A percentile compares a stretch with the other conserved stretches of the same genome.
phyloP scores from a whole-genome alignment of 2,797 vertebrate species.

The Phalloptychus januarius region DNA sequence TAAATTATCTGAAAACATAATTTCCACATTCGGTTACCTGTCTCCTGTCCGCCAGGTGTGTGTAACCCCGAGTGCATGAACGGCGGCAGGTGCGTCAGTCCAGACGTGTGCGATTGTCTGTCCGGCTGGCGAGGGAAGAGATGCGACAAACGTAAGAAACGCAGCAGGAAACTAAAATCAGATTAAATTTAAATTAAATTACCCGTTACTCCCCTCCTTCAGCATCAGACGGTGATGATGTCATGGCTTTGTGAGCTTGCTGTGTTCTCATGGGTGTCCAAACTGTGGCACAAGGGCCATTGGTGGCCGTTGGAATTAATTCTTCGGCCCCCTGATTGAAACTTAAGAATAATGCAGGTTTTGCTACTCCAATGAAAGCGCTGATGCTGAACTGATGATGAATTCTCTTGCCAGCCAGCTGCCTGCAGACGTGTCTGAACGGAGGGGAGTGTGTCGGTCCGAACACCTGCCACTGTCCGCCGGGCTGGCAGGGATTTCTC shows the following conservation, averaged over 20 bases:
- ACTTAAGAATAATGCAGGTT: neutral
- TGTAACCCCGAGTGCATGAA: slow-evolving; percentile 85
- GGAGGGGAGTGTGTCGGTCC: slow-evolving; percentile 78
- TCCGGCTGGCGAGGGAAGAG: slow-evolving; percentile 78
- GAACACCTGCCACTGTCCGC: slow-evolving; percentile 71
- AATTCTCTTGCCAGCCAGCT: slow-evolving; percentile 67
- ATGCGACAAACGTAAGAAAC: slow-evolving; percentile 78
- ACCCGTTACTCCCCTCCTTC: neutral
- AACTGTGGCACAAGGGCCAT: neutral
- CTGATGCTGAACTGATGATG: neutral
- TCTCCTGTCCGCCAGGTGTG: slow-evolving; percentile 75
- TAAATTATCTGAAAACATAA: neutral
- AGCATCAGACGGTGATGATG: neutral
- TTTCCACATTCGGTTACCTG: neutral
- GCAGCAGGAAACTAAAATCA: neutral
- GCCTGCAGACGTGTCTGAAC: slow-evolving; percentile 80
- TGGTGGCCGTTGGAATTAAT: neutral
- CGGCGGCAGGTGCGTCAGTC: slow-evolving; percentile 77
- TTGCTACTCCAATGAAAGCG: neutral
- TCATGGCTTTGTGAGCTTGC: neutral
- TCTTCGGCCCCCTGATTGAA: neutral
- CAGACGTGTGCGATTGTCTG: slow-evolving; percentile 82
- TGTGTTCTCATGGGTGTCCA: neutral
- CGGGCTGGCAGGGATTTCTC: slow-evolving; percentile 73
- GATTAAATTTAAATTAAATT: neutral